Evolutionary conservation across 2,888 invertebrate species (phyloP).

Genomic region (Drosophila longiperda): DNA sequence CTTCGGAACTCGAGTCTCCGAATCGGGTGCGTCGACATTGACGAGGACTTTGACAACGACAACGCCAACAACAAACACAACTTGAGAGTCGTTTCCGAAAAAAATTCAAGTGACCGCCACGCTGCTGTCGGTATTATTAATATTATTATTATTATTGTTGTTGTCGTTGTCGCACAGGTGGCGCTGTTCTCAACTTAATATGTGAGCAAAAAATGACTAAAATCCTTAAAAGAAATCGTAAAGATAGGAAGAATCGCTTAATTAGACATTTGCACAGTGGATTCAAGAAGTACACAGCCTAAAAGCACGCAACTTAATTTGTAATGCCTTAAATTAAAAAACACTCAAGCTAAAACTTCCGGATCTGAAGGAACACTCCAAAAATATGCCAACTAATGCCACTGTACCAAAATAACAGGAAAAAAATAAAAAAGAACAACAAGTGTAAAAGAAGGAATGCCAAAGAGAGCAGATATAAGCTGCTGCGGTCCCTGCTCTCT

Average conservation of each 20-base stretch:
- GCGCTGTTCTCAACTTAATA: constrained; percentile 40
- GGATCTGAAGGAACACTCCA: constrained; percentile 1
- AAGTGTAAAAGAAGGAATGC: constrained; percentile 21
- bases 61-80: constrained; percentile 38
- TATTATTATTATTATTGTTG: constrained; percentile 7
- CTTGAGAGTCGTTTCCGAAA: constrained; percentile 39
- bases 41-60: constrained; percentile 61
- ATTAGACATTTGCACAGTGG: constrained; percentile 19
- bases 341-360: not conserved
- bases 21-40: constrained; percentile 61
- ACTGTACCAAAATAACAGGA: constrained; percentile 48
- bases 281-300: not conserved
- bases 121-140: constrained; percentile 14
- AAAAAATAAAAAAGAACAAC: constrained; percentile 11
- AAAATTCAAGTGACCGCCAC: constrained; percentile 40
- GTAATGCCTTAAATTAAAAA: not conserved
- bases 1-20: constrained; percentile 49
- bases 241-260: not conserved
- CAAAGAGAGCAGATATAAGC: constrained; percentile 31
- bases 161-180: constrained; percentile 47
- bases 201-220: constrained; percentile 51
- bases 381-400: constrained; percentile 4
- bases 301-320: constrained; percentile 4
- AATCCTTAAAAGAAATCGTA: constrained; percentile 44
- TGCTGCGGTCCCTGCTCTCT: constrained; percentile 6